A percentile compares a stretch with the other conserved stretches of the same genome.
Conservation (phyloP, 1,140 invertebrate species). For the Apocrypta bakeri region DNA sequence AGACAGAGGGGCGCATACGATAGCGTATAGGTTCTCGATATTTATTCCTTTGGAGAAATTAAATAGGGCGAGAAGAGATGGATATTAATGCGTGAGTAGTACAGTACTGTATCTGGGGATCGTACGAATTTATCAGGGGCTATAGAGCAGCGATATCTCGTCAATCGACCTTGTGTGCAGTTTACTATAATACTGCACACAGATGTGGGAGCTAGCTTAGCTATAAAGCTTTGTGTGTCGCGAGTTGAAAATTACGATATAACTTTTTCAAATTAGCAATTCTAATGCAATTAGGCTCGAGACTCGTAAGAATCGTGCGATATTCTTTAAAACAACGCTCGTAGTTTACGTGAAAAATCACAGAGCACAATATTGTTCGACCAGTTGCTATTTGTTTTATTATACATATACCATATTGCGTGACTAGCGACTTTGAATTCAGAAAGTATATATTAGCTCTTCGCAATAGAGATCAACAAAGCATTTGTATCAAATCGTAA, state of each 20-base stretch:
- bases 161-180: background rate
- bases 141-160: background rate
- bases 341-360: background rate
- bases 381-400: background rate
- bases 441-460: too few species aligned
- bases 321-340: background rate
- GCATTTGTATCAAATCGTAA: too few species aligned
- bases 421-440: too few species aligned
- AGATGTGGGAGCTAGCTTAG: background rate
- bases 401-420: too few species aligned
- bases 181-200: background rate
- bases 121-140: constrained; percentile 10
- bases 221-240: background rate
- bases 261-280: constrained; percentile 30
- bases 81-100: background rate
- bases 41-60: constrained; percentile 19
- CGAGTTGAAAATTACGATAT: background rate
- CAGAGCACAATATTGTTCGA: background rate
- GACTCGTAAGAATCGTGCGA: background rate
- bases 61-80: constrained; percentile 10
- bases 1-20: background rate
- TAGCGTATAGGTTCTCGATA: background rate
- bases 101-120: background rate
- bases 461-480: too few species aligned
- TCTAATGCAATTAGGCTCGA: constrained; percentile 35